Conservation (phyloP, 2,797 vertebrate species). For the Xiphorhynchus erythropygius region DNA sequence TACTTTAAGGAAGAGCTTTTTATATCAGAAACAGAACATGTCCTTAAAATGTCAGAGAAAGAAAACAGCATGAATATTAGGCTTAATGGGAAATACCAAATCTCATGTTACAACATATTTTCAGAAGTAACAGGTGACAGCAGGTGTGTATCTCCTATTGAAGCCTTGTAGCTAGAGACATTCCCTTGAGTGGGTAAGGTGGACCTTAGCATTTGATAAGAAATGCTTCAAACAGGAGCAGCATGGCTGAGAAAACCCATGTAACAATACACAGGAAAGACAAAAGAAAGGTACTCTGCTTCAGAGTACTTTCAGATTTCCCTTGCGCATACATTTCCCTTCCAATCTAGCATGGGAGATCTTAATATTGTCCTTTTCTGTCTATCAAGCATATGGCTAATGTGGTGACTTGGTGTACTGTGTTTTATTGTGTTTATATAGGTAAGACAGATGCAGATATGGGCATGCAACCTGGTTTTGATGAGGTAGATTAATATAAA, state of each 20-base stretch:
- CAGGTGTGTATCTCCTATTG: neutral
- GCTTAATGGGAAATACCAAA: neutral
- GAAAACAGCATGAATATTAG: neutral
- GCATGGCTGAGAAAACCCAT: neutral
- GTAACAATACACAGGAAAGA: neutral
- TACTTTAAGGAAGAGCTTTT: neutral
- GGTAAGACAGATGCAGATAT: accelerated
- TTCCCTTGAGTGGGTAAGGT: neutral
- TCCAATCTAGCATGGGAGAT: neutral
- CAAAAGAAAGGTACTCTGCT: neutral
- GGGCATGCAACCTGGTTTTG: neutral
- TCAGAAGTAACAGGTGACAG: neutral
- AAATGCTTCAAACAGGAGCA: neutral
- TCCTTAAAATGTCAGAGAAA: neutral
- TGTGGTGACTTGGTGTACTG: neutral
- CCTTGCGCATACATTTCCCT: neutral
- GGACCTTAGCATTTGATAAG: neutral
- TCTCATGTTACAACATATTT: accelerated
- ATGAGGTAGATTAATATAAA: neutral
- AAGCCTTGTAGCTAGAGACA: neutral
- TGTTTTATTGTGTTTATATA: neutral
- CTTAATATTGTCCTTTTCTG: neutral
- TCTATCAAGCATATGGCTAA: neutral
- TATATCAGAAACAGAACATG: neutral
- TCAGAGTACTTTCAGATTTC: neutral